A percentile compares a stretch with the other conserved stretches of the same genome.
phyloP scores from a whole-genome alignment of 2,113 vertebrate species.

The Morone saxatilis region DNA sequence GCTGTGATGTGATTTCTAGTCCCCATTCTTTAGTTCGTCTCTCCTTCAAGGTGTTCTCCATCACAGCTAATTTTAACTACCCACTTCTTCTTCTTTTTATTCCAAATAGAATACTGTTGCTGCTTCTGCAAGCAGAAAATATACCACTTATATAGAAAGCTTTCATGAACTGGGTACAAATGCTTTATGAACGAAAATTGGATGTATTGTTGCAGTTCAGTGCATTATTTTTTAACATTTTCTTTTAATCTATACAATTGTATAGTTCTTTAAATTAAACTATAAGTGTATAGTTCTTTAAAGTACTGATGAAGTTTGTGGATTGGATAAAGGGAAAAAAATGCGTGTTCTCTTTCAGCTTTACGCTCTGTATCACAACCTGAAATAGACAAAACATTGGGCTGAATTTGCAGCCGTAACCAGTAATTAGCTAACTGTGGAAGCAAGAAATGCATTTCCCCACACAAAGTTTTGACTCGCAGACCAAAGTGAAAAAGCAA shows the following conservation, averaged over 20 bases:
- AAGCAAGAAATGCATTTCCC: constrained; percentile 67
- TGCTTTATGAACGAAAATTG: not conserved
- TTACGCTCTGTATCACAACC: constrained; percentile 57
- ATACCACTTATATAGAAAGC: not conserved
- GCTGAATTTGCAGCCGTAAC: constrained; percentile 61
- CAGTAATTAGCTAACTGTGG: constrained; percentile 72
- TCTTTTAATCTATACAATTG: not conserved
- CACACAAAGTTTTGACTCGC: constrained; percentile 46
- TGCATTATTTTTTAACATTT: not conserved
- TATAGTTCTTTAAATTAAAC: not conserved
- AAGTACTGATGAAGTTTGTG: not conserved
- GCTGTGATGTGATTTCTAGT: not conserved
- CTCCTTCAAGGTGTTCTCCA: not conserved
- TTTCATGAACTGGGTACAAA: not conserved
- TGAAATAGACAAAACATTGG: constrained; percentile 69
- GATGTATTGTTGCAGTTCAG: not conserved
- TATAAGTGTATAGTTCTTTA: no score
- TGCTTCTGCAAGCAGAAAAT: not conserved
- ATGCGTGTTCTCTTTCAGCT: constrained; percentile 36
- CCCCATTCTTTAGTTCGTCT: not conserved
- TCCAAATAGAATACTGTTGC: not conserved
- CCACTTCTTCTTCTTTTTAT: not conserved
- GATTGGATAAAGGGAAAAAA: constrained; percentile 28
- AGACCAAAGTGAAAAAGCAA: constrained; percentile 19
- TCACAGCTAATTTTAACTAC: not conserved